Evolutionary conservation across 2,888 invertebrate species (phyloP).

Genomic region (Acleris sparsana): DNA sequence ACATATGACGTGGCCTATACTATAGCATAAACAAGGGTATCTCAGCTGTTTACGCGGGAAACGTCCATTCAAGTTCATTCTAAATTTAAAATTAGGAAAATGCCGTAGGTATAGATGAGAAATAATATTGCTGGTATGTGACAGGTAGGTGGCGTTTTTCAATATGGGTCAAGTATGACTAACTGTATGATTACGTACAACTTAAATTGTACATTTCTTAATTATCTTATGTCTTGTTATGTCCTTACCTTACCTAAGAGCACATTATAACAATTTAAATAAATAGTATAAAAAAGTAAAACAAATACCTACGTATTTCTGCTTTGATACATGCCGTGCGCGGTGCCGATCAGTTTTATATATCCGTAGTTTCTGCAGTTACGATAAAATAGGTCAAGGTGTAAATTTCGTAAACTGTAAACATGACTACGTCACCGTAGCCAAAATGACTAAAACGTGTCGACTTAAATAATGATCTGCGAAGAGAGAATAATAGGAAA

Average conservation of each 20-base stretch:
- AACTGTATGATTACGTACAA: no score
- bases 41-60: slow-evolving; percentile 39
- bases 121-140: not conserved
- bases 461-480: slow-evolving; percentile 3
- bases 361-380: slow-evolving; percentile 20
- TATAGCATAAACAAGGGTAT: slow-evolving; percentile 30
- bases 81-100: slow-evolving; percentile 38
- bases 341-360: slow-evolving; percentile 24
- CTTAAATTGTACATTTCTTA: no score
- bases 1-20: slow-evolving; percentile 31
- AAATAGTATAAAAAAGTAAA: slow-evolving; percentile 11
- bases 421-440: slow-evolving; percentile 19
- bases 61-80: slow-evolving; percentile 40
- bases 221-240: no score
- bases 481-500: slow-evolving; percentile 4
- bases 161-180: no score
- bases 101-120: slow-evolving; percentile 10
- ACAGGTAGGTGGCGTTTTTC: no score
- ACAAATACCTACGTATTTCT: slow-evolving; percentile 8
- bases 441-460: slow-evolving; percentile 13
- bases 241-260: no score
- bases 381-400: slow-evolving; percentile 29
- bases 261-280: not conserved
- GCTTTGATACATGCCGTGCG: slow-evolving; percentile 14
- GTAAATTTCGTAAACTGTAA: slow-evolving; percentile 24